phyloP scores from a whole-genome alignment of 2,797 vertebrate species.

The Notoglanidium macrostoma region DNA sequence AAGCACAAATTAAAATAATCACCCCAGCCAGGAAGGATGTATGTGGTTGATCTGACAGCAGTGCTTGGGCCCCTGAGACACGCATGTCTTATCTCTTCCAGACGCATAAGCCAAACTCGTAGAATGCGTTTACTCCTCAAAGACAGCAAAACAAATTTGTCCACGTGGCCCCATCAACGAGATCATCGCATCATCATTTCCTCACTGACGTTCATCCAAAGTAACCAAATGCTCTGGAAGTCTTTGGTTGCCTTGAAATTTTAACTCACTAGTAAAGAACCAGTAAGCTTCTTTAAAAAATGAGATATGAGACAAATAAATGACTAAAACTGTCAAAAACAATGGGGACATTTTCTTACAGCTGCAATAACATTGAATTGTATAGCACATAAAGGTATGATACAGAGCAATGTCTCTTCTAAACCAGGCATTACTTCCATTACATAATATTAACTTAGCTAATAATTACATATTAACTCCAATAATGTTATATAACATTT shows the following conservation, averaged over 20 bases:
- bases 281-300: background rate
- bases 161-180: background rate
- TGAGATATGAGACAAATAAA: background rate
- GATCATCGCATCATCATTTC: background rate
- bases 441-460: background rate
- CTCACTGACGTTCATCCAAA: background rate
- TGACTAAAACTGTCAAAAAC: background rate
- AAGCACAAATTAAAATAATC: conserved; percentile 23
- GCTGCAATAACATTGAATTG: background rate
- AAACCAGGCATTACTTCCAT: background rate
- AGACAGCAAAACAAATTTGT: conserved; percentile 26
- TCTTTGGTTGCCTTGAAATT: background rate
- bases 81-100: conserved; percentile 24
- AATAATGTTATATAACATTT: background rate
- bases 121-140: conserved; percentile 32
- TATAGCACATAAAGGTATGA: background rate
- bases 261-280: background rate
- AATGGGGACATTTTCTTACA: background rate
- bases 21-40: conserved; percentile 42
- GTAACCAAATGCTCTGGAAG: background rate
- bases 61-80: conserved; percentile 8
- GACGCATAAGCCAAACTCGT: conserved; percentile 37
- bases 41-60: background rate
- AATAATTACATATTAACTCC: background rate
- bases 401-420: background rate